phyloP scores from a whole-genome alignment of 1,140 invertebrate genomes.

The Zaprionus davidi region DNA sequence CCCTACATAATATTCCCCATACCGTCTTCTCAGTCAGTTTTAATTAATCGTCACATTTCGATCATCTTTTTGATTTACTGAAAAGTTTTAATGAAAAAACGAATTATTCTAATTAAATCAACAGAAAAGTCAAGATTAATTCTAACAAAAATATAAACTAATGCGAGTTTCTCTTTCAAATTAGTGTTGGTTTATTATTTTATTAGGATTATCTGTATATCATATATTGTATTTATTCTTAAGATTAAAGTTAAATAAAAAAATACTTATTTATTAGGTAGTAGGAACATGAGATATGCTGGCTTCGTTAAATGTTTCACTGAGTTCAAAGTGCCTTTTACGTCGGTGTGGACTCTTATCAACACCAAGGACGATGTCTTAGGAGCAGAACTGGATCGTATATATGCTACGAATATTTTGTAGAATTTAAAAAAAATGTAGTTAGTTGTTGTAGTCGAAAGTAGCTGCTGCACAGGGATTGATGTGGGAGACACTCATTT shows the following conservation, averaged over 20 bases:
- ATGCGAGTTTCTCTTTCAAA: no score
- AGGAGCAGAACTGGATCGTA: neutral
- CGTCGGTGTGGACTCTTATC: constrained; percentile 44
- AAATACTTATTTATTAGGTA: constrained; percentile 15
- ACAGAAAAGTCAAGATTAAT: neutral
- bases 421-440: neutral
- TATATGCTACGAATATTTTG: neutral
- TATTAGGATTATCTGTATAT: constrained; percentile 7
- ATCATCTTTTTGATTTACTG: no score
- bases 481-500: constrained; percentile 56
- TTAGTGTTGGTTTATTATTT: neutral
- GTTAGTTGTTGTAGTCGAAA: constrained; percentile 56
- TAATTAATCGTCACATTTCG: no score
- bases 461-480: constrained; percentile 54
- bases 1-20: no score
- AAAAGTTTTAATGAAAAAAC: no score
- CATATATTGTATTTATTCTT: neutral
- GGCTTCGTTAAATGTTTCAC: constrained; percentile 50
- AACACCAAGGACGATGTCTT: constrained; percentile 52
- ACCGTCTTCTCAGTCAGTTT: no score
- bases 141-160: no score
- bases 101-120: no score
- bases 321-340: constrained; percentile 63
- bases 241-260: neutral
- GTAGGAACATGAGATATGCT: constrained; percentile 15